Evolutionary conservation across 2,888 invertebrate genomes (phyloP).

Genomic region (Drosophila anceps): DNA sequence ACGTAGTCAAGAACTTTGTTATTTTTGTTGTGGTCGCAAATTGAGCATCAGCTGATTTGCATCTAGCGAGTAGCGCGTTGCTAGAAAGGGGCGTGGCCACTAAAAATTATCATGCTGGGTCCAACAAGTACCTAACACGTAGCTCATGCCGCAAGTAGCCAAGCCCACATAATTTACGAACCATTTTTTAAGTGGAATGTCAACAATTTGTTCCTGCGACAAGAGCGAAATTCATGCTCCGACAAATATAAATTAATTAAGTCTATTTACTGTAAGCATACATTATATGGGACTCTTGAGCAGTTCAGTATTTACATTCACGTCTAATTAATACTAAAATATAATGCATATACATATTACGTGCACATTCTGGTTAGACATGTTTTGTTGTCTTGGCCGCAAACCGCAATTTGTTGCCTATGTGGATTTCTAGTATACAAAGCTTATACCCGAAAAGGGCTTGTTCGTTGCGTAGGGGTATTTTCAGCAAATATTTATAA

Average conservation of each 20-base stretch:
- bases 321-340: background rate
- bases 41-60: conserved; percentile 61
- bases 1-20: conserved; percentile 7
- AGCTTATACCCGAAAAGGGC: background rate
- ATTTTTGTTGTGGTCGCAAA: conserved; percentile 36
- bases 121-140: conserved; percentile 15
- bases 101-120: conserved; percentile 2
- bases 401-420: background rate
- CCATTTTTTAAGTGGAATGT: conserved; percentile 3
- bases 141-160: background rate
- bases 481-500: background rate
- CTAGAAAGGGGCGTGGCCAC: conserved; percentile 1
- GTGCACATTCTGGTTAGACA: background rate
- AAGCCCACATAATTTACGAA: conserved; percentile 11
- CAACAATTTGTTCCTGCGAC: conserved; percentile 2
- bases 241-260: conserved; percentile 5
- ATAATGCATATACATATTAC: background rate
- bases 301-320: background rate
- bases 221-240: background rate
- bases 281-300: background rate
- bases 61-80: conserved; percentile 19
- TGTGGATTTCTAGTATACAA: background rate
- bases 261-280: conserved; percentile 9
- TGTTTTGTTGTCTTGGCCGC: conserved; percentile 1
- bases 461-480: background rate